Evolutionary conservation across 2,888 invertebrate species (phyloP).

Genomic region (Thalpophila matura): DNA sequence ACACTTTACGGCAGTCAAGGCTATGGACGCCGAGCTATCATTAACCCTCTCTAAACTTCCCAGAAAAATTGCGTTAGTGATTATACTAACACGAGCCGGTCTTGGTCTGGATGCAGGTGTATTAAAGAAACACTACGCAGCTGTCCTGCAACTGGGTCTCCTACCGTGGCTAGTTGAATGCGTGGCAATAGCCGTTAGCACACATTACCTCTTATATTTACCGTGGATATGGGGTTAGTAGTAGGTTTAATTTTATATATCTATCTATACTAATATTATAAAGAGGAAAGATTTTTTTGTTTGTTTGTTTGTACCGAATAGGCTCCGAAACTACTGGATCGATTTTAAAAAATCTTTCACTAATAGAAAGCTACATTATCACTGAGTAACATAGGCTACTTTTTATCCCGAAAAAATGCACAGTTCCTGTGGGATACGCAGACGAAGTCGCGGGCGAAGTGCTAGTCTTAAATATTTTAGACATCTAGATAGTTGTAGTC

Average conservation of each 20-base stretch:
- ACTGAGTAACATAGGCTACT: no score
- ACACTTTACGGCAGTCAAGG: neutral
- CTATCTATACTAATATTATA: no score
- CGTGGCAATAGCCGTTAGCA: constrained; percentile 90
- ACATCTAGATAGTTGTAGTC: neutral
- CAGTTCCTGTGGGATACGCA: no score
- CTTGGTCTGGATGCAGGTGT: constrained; percentile 95
- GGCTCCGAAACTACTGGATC: no score
- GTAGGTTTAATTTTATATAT: constrained; percentile 12
- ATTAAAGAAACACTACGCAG: constrained; percentile 93
- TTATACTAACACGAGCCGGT: constrained; percentile 96
- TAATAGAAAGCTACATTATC: no score
- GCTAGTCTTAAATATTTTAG: no score
- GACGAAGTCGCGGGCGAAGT: no score
- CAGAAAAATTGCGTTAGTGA: constrained; percentile 95
- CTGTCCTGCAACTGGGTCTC: constrained; percentile 94
- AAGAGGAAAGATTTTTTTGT: no score
- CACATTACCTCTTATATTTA: constrained; percentile 93
- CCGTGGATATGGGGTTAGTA: constrained; percentile 94
- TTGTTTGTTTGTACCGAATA: no score
- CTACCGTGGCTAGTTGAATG: constrained; percentile 95
- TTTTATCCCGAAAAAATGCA: no score
- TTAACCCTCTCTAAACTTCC: constrained; percentile 47
- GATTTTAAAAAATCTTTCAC: no score
- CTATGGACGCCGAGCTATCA: neutral